Percentiles rank a stretch among this genome's conserved stretches.
phyloP scores from a whole-genome alignment of 1,140 invertebrate genomes.

The Drosophila nasuta region DNA sequence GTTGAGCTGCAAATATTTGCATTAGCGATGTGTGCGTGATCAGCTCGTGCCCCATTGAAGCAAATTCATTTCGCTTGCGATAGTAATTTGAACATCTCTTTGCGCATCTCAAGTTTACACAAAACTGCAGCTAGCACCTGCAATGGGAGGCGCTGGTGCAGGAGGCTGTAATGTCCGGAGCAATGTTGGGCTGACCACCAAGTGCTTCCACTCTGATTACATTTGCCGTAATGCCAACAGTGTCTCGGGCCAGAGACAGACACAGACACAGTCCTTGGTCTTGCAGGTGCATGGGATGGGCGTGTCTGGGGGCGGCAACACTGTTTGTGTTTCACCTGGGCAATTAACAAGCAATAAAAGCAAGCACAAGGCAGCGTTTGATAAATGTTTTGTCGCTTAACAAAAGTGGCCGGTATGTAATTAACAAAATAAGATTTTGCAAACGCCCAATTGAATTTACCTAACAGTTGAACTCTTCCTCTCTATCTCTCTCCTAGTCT shows the following conservation, averaged over 20 bases:
- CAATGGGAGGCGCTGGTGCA: neutral
- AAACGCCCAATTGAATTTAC: slow-evolving; percentile 67
- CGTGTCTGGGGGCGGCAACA: slow-evolving; percentile 60
- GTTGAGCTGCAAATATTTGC: slow-evolving; percentile 49
- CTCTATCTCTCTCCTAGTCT: too few relatives aligned
- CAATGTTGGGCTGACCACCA: slow-evolving; percentile 48
- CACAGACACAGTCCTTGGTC: slow-evolving; percentile 10
- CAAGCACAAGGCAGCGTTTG: slow-evolving; percentile 52
- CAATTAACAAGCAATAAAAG: slow-evolving; percentile 82
- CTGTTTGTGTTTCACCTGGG: slow-evolving; percentile 72
- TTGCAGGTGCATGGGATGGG: slow-evolving; percentile 62
- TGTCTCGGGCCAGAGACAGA: slow-evolving; percentile 1
- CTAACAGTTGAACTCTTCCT: neutral
- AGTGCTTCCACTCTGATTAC: slow-evolving; percentile 60
- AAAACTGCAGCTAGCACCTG: neutral
- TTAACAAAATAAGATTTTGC: slow-evolving; percentile 66
- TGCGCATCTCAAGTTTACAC: slow-evolving; percentile 13
- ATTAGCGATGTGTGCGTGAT: slow-evolving; percentile 48
- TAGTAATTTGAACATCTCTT: neutral
- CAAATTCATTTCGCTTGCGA: neutral
- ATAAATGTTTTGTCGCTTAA: slow-evolving; percentile 65
- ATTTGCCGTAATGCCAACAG: slow-evolving; percentile 50
- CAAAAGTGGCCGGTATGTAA: slow-evolving; percentile 60
- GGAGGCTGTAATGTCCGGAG: slow-evolving; percentile 12
- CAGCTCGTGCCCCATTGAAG: neutral